Evolutionary conservation across 2,888 invertebrate species (phyloP).

Genomic region (Cryptus armator): DNA sequence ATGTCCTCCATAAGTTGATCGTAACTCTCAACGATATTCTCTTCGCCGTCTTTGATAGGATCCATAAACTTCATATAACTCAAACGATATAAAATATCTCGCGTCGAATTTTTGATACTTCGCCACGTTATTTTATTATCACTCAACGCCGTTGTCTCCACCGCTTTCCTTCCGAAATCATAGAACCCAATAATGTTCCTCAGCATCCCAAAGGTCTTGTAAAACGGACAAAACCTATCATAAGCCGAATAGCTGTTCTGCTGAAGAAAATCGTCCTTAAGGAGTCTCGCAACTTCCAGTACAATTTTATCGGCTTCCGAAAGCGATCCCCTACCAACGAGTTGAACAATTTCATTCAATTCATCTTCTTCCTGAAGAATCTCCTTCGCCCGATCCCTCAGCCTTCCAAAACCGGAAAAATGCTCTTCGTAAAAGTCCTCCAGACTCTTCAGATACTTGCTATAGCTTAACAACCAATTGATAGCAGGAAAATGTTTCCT

Average conservation of each 20-base stretch:
- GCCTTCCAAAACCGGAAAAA: constrained; percentile 96
- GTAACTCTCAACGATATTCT: constrained; percentile 96
- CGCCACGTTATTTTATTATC: constrained; percentile 99
- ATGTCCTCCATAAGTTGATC: constrained; percentile 97
- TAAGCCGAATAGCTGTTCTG: constrained; percentile 97
- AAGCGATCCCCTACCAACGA: constrained; percentile 98
- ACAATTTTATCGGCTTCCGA: constrained; percentile 99
- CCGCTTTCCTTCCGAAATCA: constrained; percentile 97
- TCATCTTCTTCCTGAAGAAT: constrained; percentile 99
- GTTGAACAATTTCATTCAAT: constrained; percentile 98
- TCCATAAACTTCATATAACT: constrained; percentile 99
- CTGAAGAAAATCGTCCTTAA: constrained; percentile 99
- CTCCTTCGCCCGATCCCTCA: constrained; percentile 96
- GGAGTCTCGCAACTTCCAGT: constrained; percentile 96
- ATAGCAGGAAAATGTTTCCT: constrained; percentile 99
- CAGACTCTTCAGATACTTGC: constrained; percentile 97
- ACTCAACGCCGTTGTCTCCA: constrained; percentile 97
- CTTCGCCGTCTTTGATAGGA: constrained; percentile 98
- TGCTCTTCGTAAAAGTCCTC: constrained; percentile 99
- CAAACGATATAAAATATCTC: constrained; percentile 96
- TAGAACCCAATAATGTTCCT: constrained; percentile 98
- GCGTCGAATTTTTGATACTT: constrained; percentile 96
- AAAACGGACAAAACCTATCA: constrained; percentile 99
- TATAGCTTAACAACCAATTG: constrained; percentile 98
- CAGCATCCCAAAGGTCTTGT: constrained; percentile 99